Percentiles rank a stretch among this genome's conserved stretches.
Conservation (phyloP, 2,888 invertebrate genomes). For the Cheilosia vulpina region DNA sequence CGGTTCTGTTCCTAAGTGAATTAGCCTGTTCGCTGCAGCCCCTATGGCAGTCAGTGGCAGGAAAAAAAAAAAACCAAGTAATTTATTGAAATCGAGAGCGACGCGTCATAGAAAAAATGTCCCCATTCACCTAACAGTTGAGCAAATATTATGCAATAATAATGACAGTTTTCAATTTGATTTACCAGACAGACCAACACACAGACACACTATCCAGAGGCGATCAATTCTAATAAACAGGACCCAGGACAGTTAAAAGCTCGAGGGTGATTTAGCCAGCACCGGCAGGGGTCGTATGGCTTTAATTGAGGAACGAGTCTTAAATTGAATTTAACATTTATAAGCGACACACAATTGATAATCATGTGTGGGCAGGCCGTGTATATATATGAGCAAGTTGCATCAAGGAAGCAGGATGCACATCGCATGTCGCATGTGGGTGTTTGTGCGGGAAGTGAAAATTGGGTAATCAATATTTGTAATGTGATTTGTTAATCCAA, state of each 20-base stretch:
- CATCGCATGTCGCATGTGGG: slow-evolving; percentile 5
- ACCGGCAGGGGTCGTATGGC: slow-evolving; percentile 34
- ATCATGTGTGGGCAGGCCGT: slow-evolving; percentile 3
- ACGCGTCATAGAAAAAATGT: slow-evolving; percentile 29
- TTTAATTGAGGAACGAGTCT: slow-evolving; percentile 63
- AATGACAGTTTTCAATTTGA: slow-evolving; percentile 71
- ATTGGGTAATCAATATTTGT: slow-evolving; percentile 75
- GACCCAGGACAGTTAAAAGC: slow-evolving; percentile 44
- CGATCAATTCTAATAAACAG: slow-evolving; percentile 73
- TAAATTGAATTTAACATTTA: slow-evolving; percentile 70
- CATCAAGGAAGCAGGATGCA: slow-evolving; percentile 8
- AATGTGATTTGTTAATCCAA: slow-evolving; percentile 76
- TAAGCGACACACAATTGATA: slow-evolving; percentile 65
- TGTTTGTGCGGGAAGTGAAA: slow-evolving; percentile 65
- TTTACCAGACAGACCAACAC: slow-evolving; percentile 32
- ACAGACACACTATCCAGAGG: slow-evolving; percentile 8
- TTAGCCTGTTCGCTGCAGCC: slow-evolving; percentile 47
- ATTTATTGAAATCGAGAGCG: slow-evolving; percentile 67
- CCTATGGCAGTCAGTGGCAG: slow-evolving; percentile 11
- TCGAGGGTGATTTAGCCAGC: slow-evolving; percentile 58
- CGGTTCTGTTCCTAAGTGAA: slow-evolving; percentile 51
- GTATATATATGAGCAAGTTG: background rate
- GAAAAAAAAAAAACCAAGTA: slow-evolving; percentile 42
- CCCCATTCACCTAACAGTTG: slow-evolving; percentile 15
- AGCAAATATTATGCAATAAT: slow-evolving; percentile 71